Conservation (phyloP, 2,888 invertebrate genomes). For the Tenthredo scrophulariae region DNA sequence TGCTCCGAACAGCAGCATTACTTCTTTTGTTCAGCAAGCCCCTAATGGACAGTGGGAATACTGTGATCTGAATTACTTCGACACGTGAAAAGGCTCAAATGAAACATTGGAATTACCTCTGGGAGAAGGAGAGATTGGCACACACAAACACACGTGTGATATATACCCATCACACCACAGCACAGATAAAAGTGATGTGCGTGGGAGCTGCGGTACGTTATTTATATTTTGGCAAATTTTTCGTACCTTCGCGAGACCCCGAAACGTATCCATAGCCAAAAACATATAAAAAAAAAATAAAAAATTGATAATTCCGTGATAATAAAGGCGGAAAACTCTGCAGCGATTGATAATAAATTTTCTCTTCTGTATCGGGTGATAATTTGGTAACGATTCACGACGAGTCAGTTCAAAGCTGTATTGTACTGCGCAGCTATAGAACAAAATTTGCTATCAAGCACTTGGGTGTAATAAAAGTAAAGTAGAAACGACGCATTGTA, state of each 20-base stretch:
- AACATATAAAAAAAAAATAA: too few relatives aligned
- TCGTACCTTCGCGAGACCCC: neutral
- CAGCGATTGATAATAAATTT: neutral
- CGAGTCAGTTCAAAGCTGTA: neutral
- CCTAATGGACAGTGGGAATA: slow-evolving; percentile 32
- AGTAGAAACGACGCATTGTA: neutral
- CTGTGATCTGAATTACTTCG: slow-evolving; percentile 32
- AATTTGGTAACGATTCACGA: neutral
- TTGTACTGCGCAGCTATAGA: too few relatives aligned
- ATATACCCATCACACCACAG: neutral
- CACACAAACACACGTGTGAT: neutral
- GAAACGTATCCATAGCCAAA: neutral
- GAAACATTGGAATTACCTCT: slow-evolving; percentile 28
- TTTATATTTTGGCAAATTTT: neutral
- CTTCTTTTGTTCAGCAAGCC: slow-evolving; percentile 40
- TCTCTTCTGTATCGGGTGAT: neutral
- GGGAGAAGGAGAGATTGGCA: neutral
- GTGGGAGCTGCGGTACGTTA: neutral
- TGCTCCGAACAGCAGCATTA: slow-evolving; percentile 34
- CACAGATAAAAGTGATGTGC: neutral
- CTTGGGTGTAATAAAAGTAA: neutral
- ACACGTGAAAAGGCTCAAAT: slow-evolving; percentile 39
- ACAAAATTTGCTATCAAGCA: neutral
- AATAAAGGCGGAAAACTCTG: neutral
- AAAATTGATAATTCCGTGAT: neutral